phyloP scores from a whole-genome alignment of 1,140 invertebrate genomes.

The Colletes latitarsis region DNA sequence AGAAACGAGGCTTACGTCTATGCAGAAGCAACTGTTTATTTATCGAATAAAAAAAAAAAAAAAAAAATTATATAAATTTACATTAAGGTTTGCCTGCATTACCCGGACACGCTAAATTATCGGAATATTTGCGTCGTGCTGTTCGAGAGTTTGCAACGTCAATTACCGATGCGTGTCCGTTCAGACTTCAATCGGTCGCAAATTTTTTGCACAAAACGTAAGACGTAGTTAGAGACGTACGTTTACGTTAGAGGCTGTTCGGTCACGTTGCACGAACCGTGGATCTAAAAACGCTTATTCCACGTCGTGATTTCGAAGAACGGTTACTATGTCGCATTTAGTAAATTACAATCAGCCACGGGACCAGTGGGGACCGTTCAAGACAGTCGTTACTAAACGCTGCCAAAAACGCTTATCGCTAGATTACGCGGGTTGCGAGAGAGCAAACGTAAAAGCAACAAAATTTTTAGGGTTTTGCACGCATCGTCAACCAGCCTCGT shows the following conservation, averaged over 20 bases:
- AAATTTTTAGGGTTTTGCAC: slow-evolving; percentile 21
- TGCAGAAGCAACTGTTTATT: not conserved
- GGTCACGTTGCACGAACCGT: slow-evolving; percentile 44
- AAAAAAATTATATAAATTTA: not conserved
- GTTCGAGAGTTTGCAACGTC: not conserved
- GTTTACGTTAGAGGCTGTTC: slow-evolving; percentile 35
- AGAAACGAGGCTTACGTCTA: not conserved
- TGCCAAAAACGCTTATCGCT: slow-evolving; percentile 41
- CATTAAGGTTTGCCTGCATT: not conserved
- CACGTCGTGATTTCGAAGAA: slow-evolving; percentile 23
- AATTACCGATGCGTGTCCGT: not conserved
- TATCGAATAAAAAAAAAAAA: not conserved
- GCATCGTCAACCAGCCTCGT: slow-evolving; percentile 33
- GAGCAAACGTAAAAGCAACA: slow-evolving; percentile 12
- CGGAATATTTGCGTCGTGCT: not conserved
- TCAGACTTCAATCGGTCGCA: not conserved
- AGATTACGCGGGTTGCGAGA: slow-evolving; percentile 11
- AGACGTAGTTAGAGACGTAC: slow-evolving; percentile 22
- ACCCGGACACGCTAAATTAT: not conserved
- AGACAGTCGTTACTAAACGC: slow-evolving; percentile 9
- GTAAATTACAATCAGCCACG: slow-evolving; percentile 6
- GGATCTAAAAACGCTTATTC: slow-evolving; percentile 37
- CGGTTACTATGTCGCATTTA: not conserved
- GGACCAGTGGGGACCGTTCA: not conserved
- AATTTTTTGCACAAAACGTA: slow-evolving; percentile 10